Base-by-base conservation (phyloP, 2,888 invertebrate species). In the Lymantria dispar region DNA sequence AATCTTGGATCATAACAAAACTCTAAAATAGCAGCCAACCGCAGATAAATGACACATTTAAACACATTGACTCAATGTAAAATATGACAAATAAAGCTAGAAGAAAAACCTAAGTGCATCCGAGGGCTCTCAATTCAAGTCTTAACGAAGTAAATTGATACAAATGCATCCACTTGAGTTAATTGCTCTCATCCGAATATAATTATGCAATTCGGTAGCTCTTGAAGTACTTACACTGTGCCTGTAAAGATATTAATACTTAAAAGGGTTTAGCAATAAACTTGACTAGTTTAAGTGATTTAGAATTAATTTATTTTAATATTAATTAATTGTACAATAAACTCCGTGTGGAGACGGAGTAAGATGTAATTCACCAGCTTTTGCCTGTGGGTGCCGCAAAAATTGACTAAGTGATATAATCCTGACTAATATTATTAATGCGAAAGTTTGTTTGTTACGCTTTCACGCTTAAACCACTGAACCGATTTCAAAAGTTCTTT, bases 131-230 rank as follows among this genome's bases (percentile, higher is more conserved):
- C 12, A 40, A 40, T 9, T 14, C 40, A 48, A 38, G 30, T 47
- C 47, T 48, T 47, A 50, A 51, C 52, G 22, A 52, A 46, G 46
- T 49, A 50, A 56, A 64, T 54, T 56, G 51, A 62, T 54, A 53
- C 50, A 50, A 55, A 50, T 58, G 44, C 22, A 10, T 13, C 52
- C 58, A 61, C 62, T 66, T 54, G 48, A 64, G 29, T 48, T 71
- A 58, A 56, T 50, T 59, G 54, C 59, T 52, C 47, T 54, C 53
- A 47, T 44, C 39, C 45, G 47, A 59, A 45, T 39, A n/a, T 37
- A 12, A 13, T 22, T n/a, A n/a, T n/a, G n/a, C n/a, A 22, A 22
- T 33, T 31, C 12, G 12, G 11, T 15, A 30, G 14, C 10, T 43
- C 40, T 40, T 14, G 40, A 12, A 14, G 12, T 8, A 12, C 38